Percentiles rank a stretch among this genome's conserved stretches.
Evolutionary conservation across 2,113 vertebrate species (phyloP).

Genomic region (Psammodynastes pulverulentus): DNA sequence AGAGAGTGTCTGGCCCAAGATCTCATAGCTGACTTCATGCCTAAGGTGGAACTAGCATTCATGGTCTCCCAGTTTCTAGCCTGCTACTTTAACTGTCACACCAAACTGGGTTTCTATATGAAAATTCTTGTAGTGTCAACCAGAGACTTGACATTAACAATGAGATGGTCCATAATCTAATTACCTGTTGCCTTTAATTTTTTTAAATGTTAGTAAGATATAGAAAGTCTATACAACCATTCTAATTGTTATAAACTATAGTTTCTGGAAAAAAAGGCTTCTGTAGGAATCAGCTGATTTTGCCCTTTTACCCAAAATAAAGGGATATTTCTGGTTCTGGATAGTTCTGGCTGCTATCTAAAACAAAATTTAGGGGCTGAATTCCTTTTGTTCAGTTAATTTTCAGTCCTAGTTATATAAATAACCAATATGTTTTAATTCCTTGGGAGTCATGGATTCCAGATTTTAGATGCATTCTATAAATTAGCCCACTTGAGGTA

Average conservation of each 20-base stretch:
- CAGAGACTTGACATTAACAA: neutral
- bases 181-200: conserved; percentile 5
- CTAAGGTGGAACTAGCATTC: neutral
- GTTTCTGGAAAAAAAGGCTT: neutral
- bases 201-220: neutral
- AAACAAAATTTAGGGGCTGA: neutral
- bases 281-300: neutral
- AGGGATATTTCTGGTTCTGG: neutral
- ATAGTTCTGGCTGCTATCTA: neutral
- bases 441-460: neutral
- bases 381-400: neutral
- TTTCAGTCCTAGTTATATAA: neutral
- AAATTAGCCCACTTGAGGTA: neutral
- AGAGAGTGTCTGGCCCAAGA: neutral
- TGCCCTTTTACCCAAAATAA: neutral
- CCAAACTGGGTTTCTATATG: neutral
- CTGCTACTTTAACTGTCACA: neutral
- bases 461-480: neutral
- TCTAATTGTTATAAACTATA: neutral
- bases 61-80: neutral
- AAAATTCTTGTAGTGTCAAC: neutral
- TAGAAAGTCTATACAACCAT: neutral
- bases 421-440: neutral
- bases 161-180: neutral
- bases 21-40: neutral